These are phyloP conservation scores for Cerastis rubricosa DNA, from an alignment of 2,888 invertebrate genomes.

Conservation along the genomic window DNA sequence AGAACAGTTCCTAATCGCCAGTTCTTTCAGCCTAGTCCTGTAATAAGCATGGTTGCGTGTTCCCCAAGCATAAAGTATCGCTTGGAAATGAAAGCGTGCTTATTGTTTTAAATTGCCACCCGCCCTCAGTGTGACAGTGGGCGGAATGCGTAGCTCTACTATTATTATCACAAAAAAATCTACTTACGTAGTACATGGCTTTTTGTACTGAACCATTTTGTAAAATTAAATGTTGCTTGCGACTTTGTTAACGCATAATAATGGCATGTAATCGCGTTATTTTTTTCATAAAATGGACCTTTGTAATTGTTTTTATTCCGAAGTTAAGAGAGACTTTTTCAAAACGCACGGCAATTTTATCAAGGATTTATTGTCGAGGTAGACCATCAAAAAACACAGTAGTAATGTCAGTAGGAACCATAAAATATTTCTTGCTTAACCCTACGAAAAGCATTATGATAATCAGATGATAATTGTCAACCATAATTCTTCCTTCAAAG, in stretches of 20 bases:
- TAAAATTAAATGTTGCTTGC: slow-evolving; percentile 18
- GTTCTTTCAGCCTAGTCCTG: slow-evolving; percentile 46
- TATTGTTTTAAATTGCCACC: slow-evolving; percentile 89
- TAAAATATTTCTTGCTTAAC: neutral
- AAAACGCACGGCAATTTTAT: neutral
- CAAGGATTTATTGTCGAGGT: neutral
- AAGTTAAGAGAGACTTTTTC: neutral
- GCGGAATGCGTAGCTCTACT: slow-evolving; percentile 77
- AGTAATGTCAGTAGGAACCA: neutral
- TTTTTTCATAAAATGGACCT: neutral
- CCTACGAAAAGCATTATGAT: slow-evolving; percentile 5
- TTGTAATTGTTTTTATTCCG: neutral
- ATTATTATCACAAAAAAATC: slow-evolving; percentile 63
- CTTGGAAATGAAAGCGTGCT: slow-evolving; percentile 84
- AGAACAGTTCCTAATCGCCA: slow-evolving; percentile 27
- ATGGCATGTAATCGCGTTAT: neutral
- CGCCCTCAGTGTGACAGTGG: slow-evolving; percentile 86
- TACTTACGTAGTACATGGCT: neutral
- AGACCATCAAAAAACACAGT: neutral
- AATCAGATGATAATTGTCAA: slow-evolving; percentile 36
- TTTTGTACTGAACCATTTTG: slow-evolving; percentile 41
- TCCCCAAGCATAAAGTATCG: slow-evolving; percentile 82
- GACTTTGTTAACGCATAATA: slow-evolving; percentile 25
- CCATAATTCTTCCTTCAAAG: slow-evolving; percentile 36
- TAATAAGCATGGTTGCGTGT: slow-evolving; percentile 78